phyloP scores from a whole-genome alignment of 2,113 vertebrate genomes.

The Sardina pilchardus region DNA sequence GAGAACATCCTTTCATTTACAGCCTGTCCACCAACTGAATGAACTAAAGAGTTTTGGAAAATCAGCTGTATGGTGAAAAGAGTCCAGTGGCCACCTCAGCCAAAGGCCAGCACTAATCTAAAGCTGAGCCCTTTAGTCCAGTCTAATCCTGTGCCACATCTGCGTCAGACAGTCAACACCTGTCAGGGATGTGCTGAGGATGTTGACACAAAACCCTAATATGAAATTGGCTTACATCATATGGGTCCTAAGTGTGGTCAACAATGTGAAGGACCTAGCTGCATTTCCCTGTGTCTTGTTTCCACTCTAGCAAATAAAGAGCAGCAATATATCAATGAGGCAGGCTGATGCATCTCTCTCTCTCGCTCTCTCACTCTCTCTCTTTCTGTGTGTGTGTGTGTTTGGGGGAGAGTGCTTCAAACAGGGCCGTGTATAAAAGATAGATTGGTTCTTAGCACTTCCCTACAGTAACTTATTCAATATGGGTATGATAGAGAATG shows the following conservation, averaged over 20 bases:
- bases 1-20: no score
- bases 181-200: not conserved
- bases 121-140: not conserved
- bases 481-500: no score
- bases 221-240: not conserved
- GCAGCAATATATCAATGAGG: constrained; percentile 47
- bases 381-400: not conserved
- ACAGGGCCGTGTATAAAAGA: no score
- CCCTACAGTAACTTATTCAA: no score
- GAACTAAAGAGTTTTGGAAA: no score
- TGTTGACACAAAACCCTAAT: not conserved
- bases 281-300: constrained; percentile 43
- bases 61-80: not conserved
- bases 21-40: no score
- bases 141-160: not conserved
- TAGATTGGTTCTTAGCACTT: no score
- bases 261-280: constrained; percentile 23
- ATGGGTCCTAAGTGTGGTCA: constrained; percentile 16
- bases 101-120: not conserved
- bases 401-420: not conserved
- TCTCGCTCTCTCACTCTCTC: not conserved
- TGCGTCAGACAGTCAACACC: not conserved
- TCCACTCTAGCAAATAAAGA: constrained; percentile 57
- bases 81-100: not conserved
- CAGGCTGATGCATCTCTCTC: constrained; percentile 32